Conservation (phyloP, 2,888 invertebrate genomes). For the Mongoloraphidia duomilia region DNA sequence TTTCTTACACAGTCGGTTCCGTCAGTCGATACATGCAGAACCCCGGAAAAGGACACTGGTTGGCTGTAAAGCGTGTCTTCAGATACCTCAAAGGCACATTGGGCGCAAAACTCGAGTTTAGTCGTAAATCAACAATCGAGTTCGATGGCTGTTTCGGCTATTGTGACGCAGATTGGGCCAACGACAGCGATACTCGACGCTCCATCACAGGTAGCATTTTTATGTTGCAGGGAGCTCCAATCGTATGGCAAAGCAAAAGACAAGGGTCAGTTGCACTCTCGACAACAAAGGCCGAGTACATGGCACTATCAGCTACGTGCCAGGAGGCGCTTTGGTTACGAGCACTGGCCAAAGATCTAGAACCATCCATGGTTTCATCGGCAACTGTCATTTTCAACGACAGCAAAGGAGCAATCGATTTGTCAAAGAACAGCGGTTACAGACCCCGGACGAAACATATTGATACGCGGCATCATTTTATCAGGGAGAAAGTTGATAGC, state of each 20-base stretch:
- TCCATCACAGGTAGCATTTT: not conserved
- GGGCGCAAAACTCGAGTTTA: constrained; percentile 1
- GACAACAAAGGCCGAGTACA: too few species aligned
- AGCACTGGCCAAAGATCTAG: not conserved
- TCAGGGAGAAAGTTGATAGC: too few species aligned
- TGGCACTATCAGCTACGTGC: not conserved
- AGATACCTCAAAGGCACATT: constrained; percentile 3
- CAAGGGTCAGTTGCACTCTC: too few species aligned
- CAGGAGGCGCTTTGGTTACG: not conserved
- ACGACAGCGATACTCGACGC: not conserved
- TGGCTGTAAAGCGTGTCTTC: constrained; percentile 3
- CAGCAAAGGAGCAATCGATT: too few species aligned
- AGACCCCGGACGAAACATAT: too few species aligned
- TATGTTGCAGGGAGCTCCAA: not conserved
- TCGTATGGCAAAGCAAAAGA: not conserved
- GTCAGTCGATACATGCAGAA: not conserved
- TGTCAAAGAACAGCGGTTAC: too few species aligned
- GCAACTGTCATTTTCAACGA: too few species aligned
- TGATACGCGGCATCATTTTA: too few species aligned
- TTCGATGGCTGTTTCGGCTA: not conserved
- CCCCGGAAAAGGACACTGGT: constrained; percentile 5
- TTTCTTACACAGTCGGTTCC: not conserved
- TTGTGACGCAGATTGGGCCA: not conserved
- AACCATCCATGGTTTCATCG: too few species aligned
- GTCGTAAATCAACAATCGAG: not conserved